These are phyloP conservation scores for Torymus tubicola DNA, from an alignment of 2,888 invertebrate species.

Conservation along the genomic window DNA sequence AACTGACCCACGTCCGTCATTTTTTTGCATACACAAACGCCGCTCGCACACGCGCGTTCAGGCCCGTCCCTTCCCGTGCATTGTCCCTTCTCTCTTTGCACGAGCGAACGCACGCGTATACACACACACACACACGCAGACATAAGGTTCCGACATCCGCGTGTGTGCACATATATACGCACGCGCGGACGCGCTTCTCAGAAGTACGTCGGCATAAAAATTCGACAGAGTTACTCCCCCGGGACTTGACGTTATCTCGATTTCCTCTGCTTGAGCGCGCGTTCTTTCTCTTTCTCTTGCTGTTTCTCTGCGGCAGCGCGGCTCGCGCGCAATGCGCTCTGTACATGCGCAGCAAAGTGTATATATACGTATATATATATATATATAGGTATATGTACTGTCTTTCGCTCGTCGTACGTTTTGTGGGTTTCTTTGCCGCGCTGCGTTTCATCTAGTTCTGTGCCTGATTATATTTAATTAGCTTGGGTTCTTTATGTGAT, in stretches of 20 bases:
- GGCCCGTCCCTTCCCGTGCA: not conserved
- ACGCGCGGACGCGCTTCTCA: slow-evolving; percentile 36
- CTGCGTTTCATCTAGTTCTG: too few relatives aligned
- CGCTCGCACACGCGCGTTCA: too few relatives aligned
- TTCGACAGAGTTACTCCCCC: slow-evolving; percentile 56
- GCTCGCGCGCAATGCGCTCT: not conserved
- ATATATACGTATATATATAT: too few relatives aligned
- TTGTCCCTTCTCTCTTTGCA: not conserved
- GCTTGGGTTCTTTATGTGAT: too few relatives aligned
- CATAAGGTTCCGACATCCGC: slow-evolving; percentile 29
- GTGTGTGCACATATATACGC: slow-evolving; percentile 9
- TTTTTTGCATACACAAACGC: slow-evolving; percentile 8
- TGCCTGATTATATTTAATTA: too few relatives aligned
- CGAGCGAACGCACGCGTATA: not conserved
- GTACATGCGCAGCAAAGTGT: not conserved
- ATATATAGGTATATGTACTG: too few relatives aligned
- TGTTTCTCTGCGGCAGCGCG: not conserved
- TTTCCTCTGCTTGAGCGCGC: slow-evolving; percentile 1
- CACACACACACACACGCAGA: not conserved
- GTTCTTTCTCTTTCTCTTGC: slow-evolving; percentile 5
- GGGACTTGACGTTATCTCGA: slow-evolving; percentile 47
- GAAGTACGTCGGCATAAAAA: slow-evolving; percentile 57
- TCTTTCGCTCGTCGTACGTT: too few relatives aligned
- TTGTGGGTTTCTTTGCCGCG: too few relatives aligned
- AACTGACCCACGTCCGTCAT: slow-evolving; percentile 54